A percentile compares a stretch with the other conserved stretches of the same genome.
These are phyloP conservation scores for Tinamus major DNA, from an alignment of 2,797 vertebrate genomes.

Conservation along the genomic window DNA sequence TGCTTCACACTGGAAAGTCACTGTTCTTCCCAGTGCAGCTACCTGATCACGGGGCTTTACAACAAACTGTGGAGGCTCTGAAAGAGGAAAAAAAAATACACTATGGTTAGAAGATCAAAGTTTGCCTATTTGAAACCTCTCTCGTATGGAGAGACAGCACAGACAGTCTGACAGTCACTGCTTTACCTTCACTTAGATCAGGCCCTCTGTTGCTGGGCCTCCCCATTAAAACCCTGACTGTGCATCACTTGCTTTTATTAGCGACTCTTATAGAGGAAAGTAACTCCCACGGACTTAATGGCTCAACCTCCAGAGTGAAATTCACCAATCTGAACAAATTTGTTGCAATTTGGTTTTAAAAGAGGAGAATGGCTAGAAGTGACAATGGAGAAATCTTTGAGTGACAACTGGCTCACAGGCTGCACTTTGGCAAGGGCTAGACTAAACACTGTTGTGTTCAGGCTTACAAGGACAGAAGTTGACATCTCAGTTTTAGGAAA, in stretches of 20 bases:
- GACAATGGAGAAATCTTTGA: background rate
- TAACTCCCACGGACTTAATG: background rate
- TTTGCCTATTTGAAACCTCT: background rate
- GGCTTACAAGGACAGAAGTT: constrained; percentile 14
- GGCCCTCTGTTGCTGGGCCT: background rate
- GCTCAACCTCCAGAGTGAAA: background rate
- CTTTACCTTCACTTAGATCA: background rate
- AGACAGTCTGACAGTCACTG: background rate
- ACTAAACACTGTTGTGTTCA: constrained; percentile 21
- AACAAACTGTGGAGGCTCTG: constrained; percentile 96
- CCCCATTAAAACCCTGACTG: background rate
- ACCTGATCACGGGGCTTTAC: constrained; percentile 96
- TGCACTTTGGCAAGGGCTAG: constrained; percentile 2
- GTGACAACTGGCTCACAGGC: background rate
- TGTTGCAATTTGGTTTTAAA: background rate
- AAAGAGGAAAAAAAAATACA: constrained; percentile 9
- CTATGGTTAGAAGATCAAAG: background rate
- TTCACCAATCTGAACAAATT: background rate
- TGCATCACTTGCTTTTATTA: background rate
- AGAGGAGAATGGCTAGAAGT: background rate
- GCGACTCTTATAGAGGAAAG: background rate
- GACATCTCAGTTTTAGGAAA: constrained; percentile 41
- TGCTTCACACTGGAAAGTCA: constrained; percentile 98
- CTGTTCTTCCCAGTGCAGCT: constrained; percentile 93
- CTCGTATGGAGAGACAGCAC: background rate